Base-by-base conservation (phyloP, 2,797 vertebrate species). In the Gastrophryne carolinensis region DNA sequence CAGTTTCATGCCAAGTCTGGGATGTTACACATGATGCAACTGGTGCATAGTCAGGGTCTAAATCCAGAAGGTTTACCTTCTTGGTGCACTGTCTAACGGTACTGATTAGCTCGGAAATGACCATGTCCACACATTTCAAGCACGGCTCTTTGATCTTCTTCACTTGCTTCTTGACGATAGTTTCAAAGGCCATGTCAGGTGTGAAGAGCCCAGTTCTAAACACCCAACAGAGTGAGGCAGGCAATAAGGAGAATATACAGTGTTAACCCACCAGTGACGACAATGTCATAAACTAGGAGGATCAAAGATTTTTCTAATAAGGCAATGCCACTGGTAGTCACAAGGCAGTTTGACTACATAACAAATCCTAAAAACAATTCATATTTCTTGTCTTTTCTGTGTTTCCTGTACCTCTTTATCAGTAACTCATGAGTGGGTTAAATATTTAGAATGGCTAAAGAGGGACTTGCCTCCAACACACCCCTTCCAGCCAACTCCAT, bases 91-190 rank as follows among this genome's bases (percentile, higher is more conserved):
- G 96, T 91, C 97, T 99, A 98, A 99, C 97, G 53, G 97, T 99
- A 97, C 84, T 96, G 95, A 98, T 96, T 95, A 99, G 95, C 91
- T 99, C 97, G 92, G 96, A 95, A 91, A 99, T 98, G 94, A 99
- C 97, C 97, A 99, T 97, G 93, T 99, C 97, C 92, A 99, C 97
- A 91, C 96, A 98, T 97, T 98, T 98, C 93, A 97, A 92, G 95
- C 95, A 99, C 81, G 97, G 97, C 71, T 97, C 97, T 96, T 97
- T 98, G 89, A 94, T 99, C 97, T 98, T 99, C 95, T 92, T 94
- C 89, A 98, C 97, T 95, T 98, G 97, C 92, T 97, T 96, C 97
- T 99, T 99, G 94, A 99, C 97, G 94, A 99, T 99, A 93, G 97
- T 99, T 94, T 99, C 97, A 97, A 99, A 99, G 89, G 97, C 97